Evolutionary conservation across 2,797 vertebrate species (phyloP), one percentile per base, ranked within the genome.

Genomic region (Pseudochirops cupreus): DNA sequence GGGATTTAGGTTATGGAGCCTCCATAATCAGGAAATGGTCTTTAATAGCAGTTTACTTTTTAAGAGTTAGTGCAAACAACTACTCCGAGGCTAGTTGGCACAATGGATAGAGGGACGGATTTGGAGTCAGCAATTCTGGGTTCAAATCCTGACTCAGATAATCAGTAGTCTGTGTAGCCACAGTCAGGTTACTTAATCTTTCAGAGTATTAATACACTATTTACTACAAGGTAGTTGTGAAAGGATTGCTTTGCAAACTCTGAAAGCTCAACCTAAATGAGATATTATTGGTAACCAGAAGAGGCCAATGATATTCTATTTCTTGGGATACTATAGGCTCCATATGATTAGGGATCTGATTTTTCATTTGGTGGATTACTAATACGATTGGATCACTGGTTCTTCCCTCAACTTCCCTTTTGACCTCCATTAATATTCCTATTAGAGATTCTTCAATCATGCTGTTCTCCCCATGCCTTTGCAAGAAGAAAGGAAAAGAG

Each of bases 361-460:
- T 33, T 46, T 91, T 39, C 87, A 10, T 5, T 2, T 50, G 6
- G 7, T 0, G 55, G 56, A 16, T 39, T 12, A 5, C 0, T 4
- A 2, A 54, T 33, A 91, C 24, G 54, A 53, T 13, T 7, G 55
- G 91, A 24, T 54, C 31, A 24, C 33, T 56, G 12, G 56, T 29
- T 1, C 0, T 6, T 46, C 21, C 24, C 57, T 87, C 67, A 54
- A 0, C 54, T 67, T 53, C 4, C 11, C 28, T 56, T 54, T 29
- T 21, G 56, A 24, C 52, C 24, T 29, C 56, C 39, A 87, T 57
- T 91, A 33, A 2, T 7, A 91, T 56, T 92, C 39, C 10, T 87
- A 26, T 87, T 39, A 87, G 21, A 33, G 39, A 46, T 9, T 7
- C 24, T 50, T 87, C 24, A 26, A 7, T 87, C 9, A 26, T 87